Evolutionary conservation across 2,113 vertebrate species (phyloP).

Genomic region (Passer montanus): DNA sequence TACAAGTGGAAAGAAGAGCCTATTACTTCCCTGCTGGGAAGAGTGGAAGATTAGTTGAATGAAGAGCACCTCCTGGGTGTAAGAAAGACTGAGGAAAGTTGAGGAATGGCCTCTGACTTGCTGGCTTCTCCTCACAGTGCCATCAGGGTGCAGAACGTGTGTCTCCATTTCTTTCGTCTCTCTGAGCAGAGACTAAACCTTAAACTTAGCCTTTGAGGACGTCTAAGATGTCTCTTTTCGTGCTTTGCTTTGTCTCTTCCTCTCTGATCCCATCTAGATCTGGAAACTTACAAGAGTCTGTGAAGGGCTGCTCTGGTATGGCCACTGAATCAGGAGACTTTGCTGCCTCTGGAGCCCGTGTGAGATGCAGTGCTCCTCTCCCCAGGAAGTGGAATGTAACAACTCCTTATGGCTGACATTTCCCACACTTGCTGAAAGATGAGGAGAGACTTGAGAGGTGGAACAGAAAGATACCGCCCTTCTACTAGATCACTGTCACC

Average conservation of each 20-base stretch:
- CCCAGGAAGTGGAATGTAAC: not conserved
- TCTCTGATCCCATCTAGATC: not conserved
- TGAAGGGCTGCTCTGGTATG: not conserved
- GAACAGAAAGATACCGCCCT: not conserved
- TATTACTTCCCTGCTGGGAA: not conserved
- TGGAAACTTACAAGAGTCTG: not conserved
- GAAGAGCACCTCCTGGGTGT: not conserved
- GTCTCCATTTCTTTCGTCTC: not conserved
- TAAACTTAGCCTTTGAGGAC: not conserved
- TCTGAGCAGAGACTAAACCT: not conserved
- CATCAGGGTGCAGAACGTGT: rapidly evolving
- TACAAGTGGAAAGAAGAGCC: not conserved
- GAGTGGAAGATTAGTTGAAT: not conserved
- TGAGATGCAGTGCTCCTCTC: not conserved
- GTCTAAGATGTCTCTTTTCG: not conserved
- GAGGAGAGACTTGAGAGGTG: not conserved
- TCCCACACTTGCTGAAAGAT: not conserved
- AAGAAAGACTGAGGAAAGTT: not conserved
- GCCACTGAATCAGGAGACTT: not conserved
- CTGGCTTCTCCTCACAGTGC: not conserved
- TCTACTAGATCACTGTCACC: not conserved
- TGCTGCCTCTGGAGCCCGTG: not conserved
- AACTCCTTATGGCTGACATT: not conserved
- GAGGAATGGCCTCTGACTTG: not conserved
- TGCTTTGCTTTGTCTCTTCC: not conserved